Evolutionary conservation across 2,888 invertebrate genomes (phyloP), one percentile per base, ranked within the genome.

Genomic region (Chalcosyrphus nemorum): DNA sequence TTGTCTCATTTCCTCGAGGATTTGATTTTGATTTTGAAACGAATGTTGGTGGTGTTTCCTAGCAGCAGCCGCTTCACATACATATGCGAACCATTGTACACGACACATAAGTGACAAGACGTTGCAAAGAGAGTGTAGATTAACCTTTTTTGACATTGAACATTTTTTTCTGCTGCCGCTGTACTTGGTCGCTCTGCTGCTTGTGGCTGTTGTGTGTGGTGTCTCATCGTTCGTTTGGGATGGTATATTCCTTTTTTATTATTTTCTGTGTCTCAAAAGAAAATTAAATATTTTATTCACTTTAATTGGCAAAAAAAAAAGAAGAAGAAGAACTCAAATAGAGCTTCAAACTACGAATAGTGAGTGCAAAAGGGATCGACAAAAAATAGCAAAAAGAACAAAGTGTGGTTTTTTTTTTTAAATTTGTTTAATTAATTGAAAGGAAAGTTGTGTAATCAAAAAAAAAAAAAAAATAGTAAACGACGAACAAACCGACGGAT

Each of bases 111-210:
- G n/a, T n/a, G 3, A 29, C 59, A 61, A 54, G 68, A 43, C 57
- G 35, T 56, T 71, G 78, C 63, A 82, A 80, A 75, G 80, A 70
- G 84, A 82, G 56, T 74, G 75, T 78, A 78, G 81, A 86, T 89
- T 91, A 91, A 91, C 91, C 91, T 91, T 91, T 90, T 89, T 89
- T 91, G 91, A 91, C 91, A 91, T 91, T 91, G 91, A 91, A 90
- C 86, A 71, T 74, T 81, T 85, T 63, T 65, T 81, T 47, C 15
- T 54, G 13, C 41, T 32, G 68, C 27, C 5, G 52, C 29, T 32
- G 54, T 43, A 56, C 54, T 68, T 29, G 68, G n/a, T 11, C 21
- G 47, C 21, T 63, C 47, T 15, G 47, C 24, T n/a, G n/a, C n/a
- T n/a, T n/a, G n/a, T n/a, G n/a, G n/a, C n/a, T n/a, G n/a, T n/a